phyloP scores from a whole-genome alignment of 2,888 invertebrate species.

The Aradus depressus region DNA sequence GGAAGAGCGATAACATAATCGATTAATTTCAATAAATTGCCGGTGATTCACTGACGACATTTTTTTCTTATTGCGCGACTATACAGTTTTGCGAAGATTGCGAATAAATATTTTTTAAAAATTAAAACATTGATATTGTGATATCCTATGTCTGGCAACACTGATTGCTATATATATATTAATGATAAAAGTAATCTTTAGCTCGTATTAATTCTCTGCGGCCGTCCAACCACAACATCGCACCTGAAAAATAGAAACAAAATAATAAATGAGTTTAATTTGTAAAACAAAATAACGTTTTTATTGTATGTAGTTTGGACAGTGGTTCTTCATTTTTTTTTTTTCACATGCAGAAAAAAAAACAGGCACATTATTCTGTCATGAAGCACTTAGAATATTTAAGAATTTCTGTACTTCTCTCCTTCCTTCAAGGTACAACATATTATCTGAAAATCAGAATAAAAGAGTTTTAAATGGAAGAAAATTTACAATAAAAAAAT shows the following conservation, averaged over 20 bases:
- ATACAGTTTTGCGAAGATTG: no score
- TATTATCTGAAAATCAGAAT: conserved; percentile 40
- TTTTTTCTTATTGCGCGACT: no score
- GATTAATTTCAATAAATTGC: no score
- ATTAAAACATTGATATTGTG: no score
- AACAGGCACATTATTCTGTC: conserved; percentile 1
- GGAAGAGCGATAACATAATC: no score
- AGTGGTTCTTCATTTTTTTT: no score
- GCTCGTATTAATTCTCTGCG: conserved; percentile 40
- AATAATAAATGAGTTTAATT: background rate
- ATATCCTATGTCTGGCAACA: no score
- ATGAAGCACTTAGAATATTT: background rate
- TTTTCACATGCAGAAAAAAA: no score
- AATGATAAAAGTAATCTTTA: background rate
- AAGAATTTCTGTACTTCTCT: conserved; percentile 29
- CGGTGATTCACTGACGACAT: no score
- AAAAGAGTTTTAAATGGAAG: background rate
- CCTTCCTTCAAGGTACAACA: conserved; percentile 42
- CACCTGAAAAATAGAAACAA: conserved; percentile 5
- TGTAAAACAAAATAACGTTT: no score
- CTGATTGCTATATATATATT: background rate
- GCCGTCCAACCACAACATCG: conserved; percentile 47
- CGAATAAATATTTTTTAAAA: no score
- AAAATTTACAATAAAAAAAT: background rate
- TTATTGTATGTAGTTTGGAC: no score